These are phyloP conservation scores for Epinephelus coioides DNA, from an alignment of 2,797 vertebrate genomes.

Conservation along the genomic window DNA sequence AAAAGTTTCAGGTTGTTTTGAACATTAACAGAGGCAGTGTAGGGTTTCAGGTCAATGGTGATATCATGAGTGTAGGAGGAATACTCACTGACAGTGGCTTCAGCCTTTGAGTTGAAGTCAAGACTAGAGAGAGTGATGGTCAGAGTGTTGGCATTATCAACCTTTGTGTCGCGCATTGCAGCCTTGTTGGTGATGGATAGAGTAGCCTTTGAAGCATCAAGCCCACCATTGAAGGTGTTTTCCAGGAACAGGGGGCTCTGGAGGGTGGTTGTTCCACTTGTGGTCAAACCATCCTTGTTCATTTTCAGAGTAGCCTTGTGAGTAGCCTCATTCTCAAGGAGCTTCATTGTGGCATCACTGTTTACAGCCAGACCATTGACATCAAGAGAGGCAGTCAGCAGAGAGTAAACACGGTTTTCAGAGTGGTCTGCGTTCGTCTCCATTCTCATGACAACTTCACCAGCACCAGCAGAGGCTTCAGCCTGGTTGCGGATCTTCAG, in stretches of 20 bases:
- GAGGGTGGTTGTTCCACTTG: slow-evolving; percentile 88
- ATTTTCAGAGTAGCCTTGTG: slow-evolving; percentile 89
- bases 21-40: slow-evolving; percentile 83
- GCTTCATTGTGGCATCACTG: slow-evolving; percentile 85
- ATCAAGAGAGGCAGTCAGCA: slow-evolving; percentile 87
- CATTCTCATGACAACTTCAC: slow-evolving; percentile 85
- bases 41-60: slow-evolving; percentile 87
- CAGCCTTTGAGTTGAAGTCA: slow-evolving; percentile 87
- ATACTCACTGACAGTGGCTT: slow-evolving; percentile 82
- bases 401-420: slow-evolving; percentile 82
- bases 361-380: slow-evolving; percentile 88
- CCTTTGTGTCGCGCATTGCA: slow-evolving; percentile 82
- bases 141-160: slow-evolving; percentile 89
- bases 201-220: slow-evolving; percentile 86
- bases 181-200: slow-evolving; percentile 87
- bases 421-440: slow-evolving; percentile 86
- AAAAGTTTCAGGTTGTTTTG: slow-evolving; percentile 88
- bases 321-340: slow-evolving; percentile 85
- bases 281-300: slow-evolving; percentile 86
- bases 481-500: slow-evolving; percentile 86
- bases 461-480: slow-evolving; percentile 84
- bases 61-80: slow-evolving; percentile 90
- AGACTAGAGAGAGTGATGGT: slow-evolving; percentile 85
- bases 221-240: slow-evolving; percentile 86
- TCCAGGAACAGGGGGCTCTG: slow-evolving; percentile 88